These are phyloP conservation scores for Cryptus viduatorius DNA, from an alignment of 2,888 invertebrate species.

Conservation along the genomic window DNA sequence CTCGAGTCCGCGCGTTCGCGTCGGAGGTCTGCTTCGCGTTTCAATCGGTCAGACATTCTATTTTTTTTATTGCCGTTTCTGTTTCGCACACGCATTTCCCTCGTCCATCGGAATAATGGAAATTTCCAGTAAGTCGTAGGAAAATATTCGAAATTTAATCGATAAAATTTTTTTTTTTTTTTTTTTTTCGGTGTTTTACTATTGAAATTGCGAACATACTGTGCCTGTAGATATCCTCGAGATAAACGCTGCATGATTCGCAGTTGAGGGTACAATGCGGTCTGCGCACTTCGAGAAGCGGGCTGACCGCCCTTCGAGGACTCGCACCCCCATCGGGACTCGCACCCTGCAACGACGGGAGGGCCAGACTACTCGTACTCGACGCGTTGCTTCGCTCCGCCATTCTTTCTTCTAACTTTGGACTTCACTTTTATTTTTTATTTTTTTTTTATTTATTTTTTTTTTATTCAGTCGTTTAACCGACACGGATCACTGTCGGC, in stretches of 20 bases:
- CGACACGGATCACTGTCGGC: conserved; percentile 31
- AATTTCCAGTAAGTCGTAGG: background rate
- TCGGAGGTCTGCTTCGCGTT: background rate
- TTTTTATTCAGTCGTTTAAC: no score
- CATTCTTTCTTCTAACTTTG: conserved; percentile 71
- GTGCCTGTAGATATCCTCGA: conserved; percentile 90
- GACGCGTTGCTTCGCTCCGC: conserved; percentile 81
- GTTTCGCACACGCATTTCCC: background rate
- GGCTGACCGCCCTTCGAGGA: conserved; percentile 89
- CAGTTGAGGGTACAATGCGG: conserved; percentile 92
- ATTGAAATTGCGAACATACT: conserved; percentile 77
- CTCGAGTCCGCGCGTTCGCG: background rate
- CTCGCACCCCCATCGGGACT: conserved; percentile 83
- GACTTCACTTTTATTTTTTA: conserved; percentile 22
- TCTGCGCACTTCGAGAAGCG: conserved; percentile 89
- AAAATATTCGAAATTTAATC: background rate
- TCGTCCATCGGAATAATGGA: background rate
- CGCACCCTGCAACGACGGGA: conserved; percentile 80
- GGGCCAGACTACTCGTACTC: conserved; percentile 81
- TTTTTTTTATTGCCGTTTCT: background rate
- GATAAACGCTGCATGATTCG: conserved; percentile 89
- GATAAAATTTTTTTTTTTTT: background rate
- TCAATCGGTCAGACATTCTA: background rate
- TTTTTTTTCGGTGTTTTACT: background rate
- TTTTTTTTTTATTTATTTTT: background rate